Evolutionary conservation across 2,797 vertebrate genomes (phyloP).

Genomic region (Acanthurus leucopareius): DNA sequence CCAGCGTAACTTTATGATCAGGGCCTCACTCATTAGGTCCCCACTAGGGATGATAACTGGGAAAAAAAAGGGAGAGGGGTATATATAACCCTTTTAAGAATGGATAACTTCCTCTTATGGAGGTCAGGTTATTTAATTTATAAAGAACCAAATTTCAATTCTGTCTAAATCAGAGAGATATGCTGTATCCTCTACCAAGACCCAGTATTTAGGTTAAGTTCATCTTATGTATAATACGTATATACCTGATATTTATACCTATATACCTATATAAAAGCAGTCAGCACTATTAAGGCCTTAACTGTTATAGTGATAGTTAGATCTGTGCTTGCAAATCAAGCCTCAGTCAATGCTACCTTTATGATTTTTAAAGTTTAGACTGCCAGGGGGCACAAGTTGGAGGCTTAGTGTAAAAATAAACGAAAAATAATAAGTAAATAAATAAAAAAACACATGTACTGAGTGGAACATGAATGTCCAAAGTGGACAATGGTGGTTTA

Average conservation of each 20-base stretch:
- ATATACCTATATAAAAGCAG: neutral
- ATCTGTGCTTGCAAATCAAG: no score
- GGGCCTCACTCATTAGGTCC: no score
- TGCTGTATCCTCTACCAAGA: neutral
- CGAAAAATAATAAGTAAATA: no score
- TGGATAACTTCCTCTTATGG: conserved; percentile 36
- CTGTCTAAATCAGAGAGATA: conserved; percentile 8
- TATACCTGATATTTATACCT: neutral
- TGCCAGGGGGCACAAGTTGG: no score
- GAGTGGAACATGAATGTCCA: neutral
- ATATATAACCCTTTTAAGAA: conserved; percentile 19
- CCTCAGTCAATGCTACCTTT: no score
- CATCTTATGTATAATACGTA: neutral
- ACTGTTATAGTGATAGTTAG: neutral
- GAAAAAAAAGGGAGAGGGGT: conserved; percentile 2
- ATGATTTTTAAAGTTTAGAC: no score
- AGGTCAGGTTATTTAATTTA: conserved; percentile 38
- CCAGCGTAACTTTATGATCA: conserved; percentile 38
- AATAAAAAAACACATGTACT: no score
- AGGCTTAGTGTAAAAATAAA: no score
- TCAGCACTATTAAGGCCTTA: neutral
- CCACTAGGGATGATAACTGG: conserved; percentile 10
- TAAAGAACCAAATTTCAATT: conserved; percentile 20
- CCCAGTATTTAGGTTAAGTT: neutral
- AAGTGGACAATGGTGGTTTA: neutral